A percentile compares a stretch with the other conserved stretches of the same genome.
Evolutionary conservation across 2,888 invertebrate genomes (phyloP).

Genomic region (Pandemis corylana): DNA sequence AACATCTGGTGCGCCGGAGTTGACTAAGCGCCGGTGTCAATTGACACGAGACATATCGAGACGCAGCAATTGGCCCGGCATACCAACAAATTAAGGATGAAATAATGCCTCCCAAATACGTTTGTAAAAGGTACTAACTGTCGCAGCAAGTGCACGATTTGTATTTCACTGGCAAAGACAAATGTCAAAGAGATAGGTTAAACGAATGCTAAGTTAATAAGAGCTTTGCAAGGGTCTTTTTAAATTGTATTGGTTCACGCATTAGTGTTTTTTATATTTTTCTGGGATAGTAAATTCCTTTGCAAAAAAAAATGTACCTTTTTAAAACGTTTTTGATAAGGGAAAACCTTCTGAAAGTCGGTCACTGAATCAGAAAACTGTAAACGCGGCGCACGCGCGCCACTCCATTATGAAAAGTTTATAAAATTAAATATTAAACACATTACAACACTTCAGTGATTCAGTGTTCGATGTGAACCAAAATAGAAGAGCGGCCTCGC

Average conservation of each 20-base stretch:
- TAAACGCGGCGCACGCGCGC: neutral
- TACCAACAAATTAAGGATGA: slow-evolving; percentile 2
- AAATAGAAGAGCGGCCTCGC: slow-evolving; percentile 34
- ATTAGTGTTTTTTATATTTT: too few species aligned
- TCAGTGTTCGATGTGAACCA: slow-evolving; percentile 15
- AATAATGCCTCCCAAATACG: too few species aligned
- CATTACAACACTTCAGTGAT: slow-evolving; percentile 26
- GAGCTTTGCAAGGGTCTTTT: too few species aligned
- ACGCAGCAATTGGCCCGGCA: neutral
- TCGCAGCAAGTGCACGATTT: too few species aligned
- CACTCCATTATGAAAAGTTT: slow-evolving; percentile 31
- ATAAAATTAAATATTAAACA: slow-evolving; percentile 27
- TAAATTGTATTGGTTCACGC: too few species aligned
- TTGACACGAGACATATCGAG: slow-evolving; percentile 8
- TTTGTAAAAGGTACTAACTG: too few species aligned
- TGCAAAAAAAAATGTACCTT: too few species aligned
- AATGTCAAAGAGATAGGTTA: too few species aligned
- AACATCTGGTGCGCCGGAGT: slow-evolving; percentile 16
- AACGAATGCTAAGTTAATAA: too few species aligned
- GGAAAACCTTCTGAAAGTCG: neutral
- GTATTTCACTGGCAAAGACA: too few species aligned
- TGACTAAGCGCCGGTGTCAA: slow-evolving; percentile 22
- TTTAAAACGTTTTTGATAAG: neutral
- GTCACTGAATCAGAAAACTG: neutral
- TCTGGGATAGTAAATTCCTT: too few species aligned